Evolutionary conservation across 2,888 invertebrate genomes (phyloP).

Genomic region (Lymantria monacha): DNA sequence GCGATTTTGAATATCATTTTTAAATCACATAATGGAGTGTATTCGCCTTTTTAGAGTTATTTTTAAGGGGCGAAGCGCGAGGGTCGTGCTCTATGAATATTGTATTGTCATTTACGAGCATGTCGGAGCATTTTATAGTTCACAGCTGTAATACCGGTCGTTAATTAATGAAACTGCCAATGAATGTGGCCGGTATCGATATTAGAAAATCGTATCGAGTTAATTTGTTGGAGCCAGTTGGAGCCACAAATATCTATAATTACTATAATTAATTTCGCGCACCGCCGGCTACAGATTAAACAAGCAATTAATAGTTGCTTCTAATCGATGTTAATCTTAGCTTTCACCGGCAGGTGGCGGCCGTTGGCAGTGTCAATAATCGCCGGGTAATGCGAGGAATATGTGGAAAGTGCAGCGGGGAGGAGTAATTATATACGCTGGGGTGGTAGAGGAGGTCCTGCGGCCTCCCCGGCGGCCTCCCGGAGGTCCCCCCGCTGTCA

Average conservation of each 20-base stretch:
- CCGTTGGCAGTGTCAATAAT: conserved; percentile 59
- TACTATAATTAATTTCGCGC: conserved; percentile 64
- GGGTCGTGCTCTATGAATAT: conserved; percentile 34
- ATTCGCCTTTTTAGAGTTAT: conserved; percentile 64
- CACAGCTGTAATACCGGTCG: background rate
- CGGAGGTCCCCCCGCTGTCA: conserved; percentile 40
- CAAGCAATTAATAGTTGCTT: conserved; percentile 63
- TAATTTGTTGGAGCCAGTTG: background rate
- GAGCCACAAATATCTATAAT: conserved; percentile 35
- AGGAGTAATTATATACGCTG: conserved; percentile 45
- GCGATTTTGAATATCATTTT: conserved; percentile 80
- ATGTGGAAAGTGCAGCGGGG: conserved; percentile 36
- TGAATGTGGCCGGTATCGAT: background rate
- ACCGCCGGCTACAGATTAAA: conserved; percentile 60
- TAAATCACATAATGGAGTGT: conserved; percentile 79
- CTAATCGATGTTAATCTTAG: conserved; percentile 71
- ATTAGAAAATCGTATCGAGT: conserved; percentile 2
- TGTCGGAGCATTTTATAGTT: conserved; percentile 4
- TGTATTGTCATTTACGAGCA: conserved; percentile 25
- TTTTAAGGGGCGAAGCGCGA: conserved; percentile 50
- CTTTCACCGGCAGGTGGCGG: conserved; percentile 70
- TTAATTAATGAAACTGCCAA: conserved; percentile 1
- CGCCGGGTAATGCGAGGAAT: conserved; percentile 47
- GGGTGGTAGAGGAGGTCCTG: background rate
- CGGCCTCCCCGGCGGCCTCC: conserved; percentile 9